A percentile compares a stretch with the other conserved stretches of the same genome.
Evolutionary conservation across 2,888 invertebrate genomes (phyloP).

Genomic region (Philonicus albiceps): DNA sequence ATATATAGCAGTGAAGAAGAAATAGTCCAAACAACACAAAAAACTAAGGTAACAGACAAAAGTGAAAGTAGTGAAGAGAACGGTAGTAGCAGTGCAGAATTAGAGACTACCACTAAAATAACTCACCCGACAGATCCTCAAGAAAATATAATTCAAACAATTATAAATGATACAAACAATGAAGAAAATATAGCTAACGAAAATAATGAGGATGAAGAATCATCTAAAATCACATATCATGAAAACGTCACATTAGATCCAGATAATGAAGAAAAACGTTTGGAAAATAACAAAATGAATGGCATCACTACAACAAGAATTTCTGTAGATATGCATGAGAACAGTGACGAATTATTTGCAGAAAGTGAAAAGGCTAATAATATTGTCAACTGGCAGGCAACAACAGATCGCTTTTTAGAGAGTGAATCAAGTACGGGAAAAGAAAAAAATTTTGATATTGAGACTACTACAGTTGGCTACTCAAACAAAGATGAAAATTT

Average conservation of each 20-base stretch:
- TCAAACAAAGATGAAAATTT: neutral
- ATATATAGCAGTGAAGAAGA: conserved; percentile 43
- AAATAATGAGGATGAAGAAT: neutral
- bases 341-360: neutral
- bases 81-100: neutral
- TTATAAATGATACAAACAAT: neutral
- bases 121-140: neutral
- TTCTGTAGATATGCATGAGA: neutral
- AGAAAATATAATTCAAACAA: neutral
- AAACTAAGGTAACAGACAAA: neutral
- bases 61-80: neutral
- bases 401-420: neutral
- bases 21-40: neutral
- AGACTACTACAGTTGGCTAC: neutral
- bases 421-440: neutral
- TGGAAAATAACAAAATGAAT: neutral
- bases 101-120: neutral
- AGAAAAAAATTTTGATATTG: neutral
- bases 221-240: neutral
- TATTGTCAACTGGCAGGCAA: neutral
- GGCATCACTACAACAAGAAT: neutral
- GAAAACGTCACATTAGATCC: neutral
- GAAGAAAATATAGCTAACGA: neutral
- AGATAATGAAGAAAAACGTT: neutral
- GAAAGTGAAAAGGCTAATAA: neutral